These are phyloP conservation scores for Cheilosia soror DNA, from an alignment of 2,888 invertebrate species.

Conservation along the genomic window DNA sequence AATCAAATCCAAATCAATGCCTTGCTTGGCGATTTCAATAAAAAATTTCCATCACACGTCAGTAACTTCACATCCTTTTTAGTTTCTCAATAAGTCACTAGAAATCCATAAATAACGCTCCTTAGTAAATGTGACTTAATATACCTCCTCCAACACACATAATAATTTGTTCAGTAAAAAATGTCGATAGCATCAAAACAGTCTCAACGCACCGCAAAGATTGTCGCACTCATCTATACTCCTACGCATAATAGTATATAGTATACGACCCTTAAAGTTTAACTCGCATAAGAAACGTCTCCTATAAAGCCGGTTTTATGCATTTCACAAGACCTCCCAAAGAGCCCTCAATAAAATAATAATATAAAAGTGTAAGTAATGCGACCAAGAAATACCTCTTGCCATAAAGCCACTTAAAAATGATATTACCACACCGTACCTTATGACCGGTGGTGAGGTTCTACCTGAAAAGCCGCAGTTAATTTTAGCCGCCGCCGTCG, in stretches of 20 bases:
- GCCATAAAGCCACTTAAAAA: slow-evolving; percentile 24
- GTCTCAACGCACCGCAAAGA: slow-evolving; percentile 6
- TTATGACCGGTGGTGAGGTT: slow-evolving; percentile 5
- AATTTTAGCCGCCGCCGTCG: slow-evolving; percentile 50
- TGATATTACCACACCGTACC: background rate
- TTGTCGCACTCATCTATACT: slow-evolving; percentile 51
- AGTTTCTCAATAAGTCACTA: too few relatives aligned
- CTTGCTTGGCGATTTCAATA: too few relatives aligned
- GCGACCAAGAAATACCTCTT: slow-evolving; percentile 13
- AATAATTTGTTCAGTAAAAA: background rate
- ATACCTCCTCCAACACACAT: background rate
- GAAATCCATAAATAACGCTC: too few relatives aligned
- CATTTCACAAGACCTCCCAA: slow-evolving; percentile 17
- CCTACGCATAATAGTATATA: background rate
- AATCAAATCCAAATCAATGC: too few relatives aligned
- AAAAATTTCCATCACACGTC: too few relatives aligned
- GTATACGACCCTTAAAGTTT: slow-evolving; percentile 12
- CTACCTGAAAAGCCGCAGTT: slow-evolving; percentile 55
- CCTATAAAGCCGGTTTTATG: slow-evolving; percentile 20
- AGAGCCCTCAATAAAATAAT: slow-evolving; percentile 22
- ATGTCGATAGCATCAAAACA: slow-evolving; percentile 26
- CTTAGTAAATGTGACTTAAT: slow-evolving; percentile 2
- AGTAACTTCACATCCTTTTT: too few relatives aligned
- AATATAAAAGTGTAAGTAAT: slow-evolving; percentile 50
- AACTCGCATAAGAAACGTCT: slow-evolving; percentile 43